These are phyloP conservation scores for Mola mola DNA, from an alignment of 2,113 vertebrate genomes.

Conservation along the genomic window DNA sequence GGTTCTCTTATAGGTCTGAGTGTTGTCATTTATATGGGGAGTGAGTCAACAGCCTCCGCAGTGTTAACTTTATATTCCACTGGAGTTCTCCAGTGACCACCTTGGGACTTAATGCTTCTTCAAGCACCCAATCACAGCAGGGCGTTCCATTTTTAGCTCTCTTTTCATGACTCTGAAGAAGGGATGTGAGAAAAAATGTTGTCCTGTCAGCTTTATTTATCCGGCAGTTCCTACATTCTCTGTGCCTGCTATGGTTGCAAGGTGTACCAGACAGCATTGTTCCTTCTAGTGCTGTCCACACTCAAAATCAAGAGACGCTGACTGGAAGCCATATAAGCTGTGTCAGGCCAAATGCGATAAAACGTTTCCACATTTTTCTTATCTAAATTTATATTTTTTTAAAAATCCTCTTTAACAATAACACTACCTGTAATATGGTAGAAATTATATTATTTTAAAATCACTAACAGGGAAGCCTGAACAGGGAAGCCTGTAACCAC, in stretches of 20 bases:
- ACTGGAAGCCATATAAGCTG: conserved; percentile 6
- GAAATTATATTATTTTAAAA: too few species aligned
- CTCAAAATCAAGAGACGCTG: conserved; percentile 22
- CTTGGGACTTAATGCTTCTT: not conserved
- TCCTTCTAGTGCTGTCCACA: conserved; percentile 26
- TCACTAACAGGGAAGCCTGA: too few species aligned
- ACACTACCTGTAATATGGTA: too few species aligned
- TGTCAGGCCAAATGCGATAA: not conserved
- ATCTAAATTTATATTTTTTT: too few species aligned
- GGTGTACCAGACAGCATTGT: conserved; percentile 24
- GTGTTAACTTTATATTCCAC: conserved; percentile 53
- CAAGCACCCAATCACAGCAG: not conserved
- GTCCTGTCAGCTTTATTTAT: too few species aligned
- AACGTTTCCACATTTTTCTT: too few species aligned
- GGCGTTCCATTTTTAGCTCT: not conserved
- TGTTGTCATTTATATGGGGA: conserved; percentile 57
- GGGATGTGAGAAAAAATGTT: not conserved
- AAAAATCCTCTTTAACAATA: too few species aligned
- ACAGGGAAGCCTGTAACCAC: too few species aligned
- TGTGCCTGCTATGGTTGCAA: conserved; percentile 38
- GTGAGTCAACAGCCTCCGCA: conserved; percentile 55
- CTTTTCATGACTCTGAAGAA: not conserved
- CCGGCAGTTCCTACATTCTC: conserved; percentile 32
- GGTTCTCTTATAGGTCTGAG: conserved; percentile 50
- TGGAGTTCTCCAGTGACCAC: conserved; percentile 23